These are phyloP conservation scores for Rissa tridactyla DNA, from an alignment of 2,113 vertebrate species.

Conservation along the genomic window DNA sequence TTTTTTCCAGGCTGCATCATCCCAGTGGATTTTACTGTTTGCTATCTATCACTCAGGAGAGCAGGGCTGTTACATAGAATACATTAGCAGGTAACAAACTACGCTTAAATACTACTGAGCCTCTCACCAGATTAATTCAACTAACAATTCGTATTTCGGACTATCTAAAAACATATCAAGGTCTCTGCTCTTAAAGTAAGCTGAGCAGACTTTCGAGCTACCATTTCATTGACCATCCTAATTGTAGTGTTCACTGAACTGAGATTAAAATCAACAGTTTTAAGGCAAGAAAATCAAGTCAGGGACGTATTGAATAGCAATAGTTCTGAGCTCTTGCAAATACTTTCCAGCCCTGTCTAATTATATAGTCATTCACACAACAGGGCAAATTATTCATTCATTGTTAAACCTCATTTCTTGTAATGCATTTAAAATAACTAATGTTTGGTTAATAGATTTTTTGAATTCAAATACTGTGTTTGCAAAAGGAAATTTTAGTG, in stretches of 20 bases:
- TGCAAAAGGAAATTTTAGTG: background rate
- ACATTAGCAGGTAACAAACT: background rate
- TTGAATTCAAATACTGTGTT: background rate
- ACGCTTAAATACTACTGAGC: background rate
- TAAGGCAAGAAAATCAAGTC: background rate
- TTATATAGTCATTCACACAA: background rate
- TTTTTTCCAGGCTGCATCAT: background rate
- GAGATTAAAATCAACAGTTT: background rate
- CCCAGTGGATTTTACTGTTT: background rate
- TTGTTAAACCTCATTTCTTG: background rate
- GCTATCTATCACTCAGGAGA: background rate
- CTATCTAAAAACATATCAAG: background rate
- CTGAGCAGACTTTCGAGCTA: background rate
- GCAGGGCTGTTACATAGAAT: background rate
- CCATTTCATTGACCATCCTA: background rate
- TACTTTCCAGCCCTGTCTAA: background rate
- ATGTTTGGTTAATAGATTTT: background rate
- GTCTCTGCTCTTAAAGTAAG: background rate
- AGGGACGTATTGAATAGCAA: background rate
- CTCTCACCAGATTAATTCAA: background rate
- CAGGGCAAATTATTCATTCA: background rate
- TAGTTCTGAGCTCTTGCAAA: background rate
- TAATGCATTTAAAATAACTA: background rate
- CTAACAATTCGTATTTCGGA: background rate
- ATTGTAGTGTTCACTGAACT: background rate